phyloP scores from a whole-genome alignment of 2,797 vertebrate species.

The Todus mexicanus region DNA sequence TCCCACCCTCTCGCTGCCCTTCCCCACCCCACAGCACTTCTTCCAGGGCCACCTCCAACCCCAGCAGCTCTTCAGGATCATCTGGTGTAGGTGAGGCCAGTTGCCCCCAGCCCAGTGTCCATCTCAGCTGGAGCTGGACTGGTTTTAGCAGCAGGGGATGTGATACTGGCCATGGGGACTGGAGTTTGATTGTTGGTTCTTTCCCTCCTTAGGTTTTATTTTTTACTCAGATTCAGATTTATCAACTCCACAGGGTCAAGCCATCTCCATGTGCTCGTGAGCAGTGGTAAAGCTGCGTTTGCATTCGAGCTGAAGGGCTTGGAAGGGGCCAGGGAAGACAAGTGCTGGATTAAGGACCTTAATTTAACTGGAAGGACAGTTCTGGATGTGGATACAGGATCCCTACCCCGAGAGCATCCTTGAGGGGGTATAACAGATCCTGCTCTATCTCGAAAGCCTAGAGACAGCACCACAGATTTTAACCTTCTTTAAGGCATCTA shows the following conservation, averaged over 20 bases:
- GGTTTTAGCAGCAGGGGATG: background rate
- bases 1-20: background rate
- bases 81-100: background rate
- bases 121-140: background rate
- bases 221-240: background rate
- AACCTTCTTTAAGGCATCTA: background rate
- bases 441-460: background rate
- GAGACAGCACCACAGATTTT: background rate
- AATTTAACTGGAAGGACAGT: background rate
- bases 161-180: rapidly evolving
- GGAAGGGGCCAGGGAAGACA: background rate
- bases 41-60: background rate
- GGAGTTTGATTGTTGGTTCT: rapidly evolving
- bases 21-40: background rate
- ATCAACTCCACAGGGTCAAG: background rate
- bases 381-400: background rate
- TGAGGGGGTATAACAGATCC: background rate
- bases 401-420: background rate
- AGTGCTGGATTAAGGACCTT: background rate
- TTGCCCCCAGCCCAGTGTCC: background rate
- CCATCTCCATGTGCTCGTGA: background rate
- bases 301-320: background rate
- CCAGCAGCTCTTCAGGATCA: too few relatives aligned
- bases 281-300: background rate
- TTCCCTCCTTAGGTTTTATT: rapidly evolving